A percentile compares a stretch with the other conserved stretches of the same genome.
Conservation (phyloP, 2,113 vertebrate genomes). For the Setophaga petechia region DNA sequence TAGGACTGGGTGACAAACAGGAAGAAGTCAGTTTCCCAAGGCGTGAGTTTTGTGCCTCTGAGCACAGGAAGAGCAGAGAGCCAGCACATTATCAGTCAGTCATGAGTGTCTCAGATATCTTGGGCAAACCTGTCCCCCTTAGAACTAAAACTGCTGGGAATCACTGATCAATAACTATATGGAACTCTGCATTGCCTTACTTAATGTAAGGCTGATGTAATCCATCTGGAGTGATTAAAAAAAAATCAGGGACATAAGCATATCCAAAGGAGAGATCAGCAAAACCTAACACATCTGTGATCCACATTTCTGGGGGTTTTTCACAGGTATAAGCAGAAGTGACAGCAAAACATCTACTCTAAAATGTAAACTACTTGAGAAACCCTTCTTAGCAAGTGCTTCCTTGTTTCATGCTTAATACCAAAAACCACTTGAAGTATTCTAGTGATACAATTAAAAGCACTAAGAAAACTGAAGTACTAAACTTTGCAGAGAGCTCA, state of each 20-base stretch:
- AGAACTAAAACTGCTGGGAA: not conserved
- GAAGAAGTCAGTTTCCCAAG: not conserved
- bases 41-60: not conserved
- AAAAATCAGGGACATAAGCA: not conserved
- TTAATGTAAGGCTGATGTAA: not conserved
- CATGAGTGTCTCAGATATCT: not conserved
- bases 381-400: not conserved
- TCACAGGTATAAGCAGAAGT: not conserved
- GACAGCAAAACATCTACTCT: not conserved
- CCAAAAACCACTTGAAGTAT: not conserved
- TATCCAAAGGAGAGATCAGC: not conserved
- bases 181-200: not conserved
- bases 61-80: not conserved
- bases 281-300: not conserved
- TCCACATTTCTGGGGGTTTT: fast-evolving
- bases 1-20: not conserved
- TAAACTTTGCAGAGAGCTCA: not conserved
- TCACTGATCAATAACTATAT: not conserved
- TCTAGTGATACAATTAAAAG: not conserved
- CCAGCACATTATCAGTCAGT: not conserved
- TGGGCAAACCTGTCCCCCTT: not conserved
- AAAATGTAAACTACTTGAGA: not conserved
- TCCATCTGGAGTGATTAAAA: not conserved
- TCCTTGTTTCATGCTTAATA: not conserved
- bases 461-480: not conserved